Percentiles rank a stretch among this genome's conserved stretches.
These are phyloP conservation scores for Plebejus melissa DNA, from an alignment of 2,888 invertebrate species.

Conservation along the genomic window DNA sequence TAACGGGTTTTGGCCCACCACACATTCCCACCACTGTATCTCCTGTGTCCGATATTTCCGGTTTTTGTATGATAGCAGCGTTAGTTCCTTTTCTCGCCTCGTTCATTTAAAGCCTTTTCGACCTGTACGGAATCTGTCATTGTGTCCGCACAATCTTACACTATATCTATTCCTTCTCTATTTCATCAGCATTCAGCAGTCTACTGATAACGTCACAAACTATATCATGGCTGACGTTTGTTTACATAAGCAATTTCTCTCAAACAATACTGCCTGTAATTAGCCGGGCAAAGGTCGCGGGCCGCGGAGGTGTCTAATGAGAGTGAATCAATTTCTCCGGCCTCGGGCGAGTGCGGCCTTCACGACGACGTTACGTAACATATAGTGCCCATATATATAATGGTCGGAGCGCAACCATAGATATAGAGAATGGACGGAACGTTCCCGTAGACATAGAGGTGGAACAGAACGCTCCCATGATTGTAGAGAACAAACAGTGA, in stretches of 20 bases:
- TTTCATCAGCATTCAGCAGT: neutral
- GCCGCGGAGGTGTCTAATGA: conserved; percentile 42
- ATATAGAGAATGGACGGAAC: neutral
- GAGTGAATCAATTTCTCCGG: conserved; percentile 45
- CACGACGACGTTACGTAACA: conserved; percentile 26
- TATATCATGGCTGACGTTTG: conserved; percentile 13
- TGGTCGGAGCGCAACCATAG: neutral
- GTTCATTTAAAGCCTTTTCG: no score
- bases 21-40: no score
- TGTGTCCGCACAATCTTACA: neutral
- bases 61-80: no score
- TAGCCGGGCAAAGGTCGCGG: conserved; percentile 40
- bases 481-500: no score
- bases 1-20: no score
- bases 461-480: no score
- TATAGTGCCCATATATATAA: conserved; percentile 4
- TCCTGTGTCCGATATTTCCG: no score
- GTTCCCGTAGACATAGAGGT: no score
- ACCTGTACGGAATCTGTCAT: no score
- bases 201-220: neutral
- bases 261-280: conserved; percentile 46
- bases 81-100: no score
- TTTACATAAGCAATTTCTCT: conserved; percentile 51
- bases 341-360: conserved; percentile 38
- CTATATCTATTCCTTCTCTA: neutral